Evolutionary conservation across 2,888 invertebrate species (phyloP), one percentile per base, ranked within the genome.

Genomic region (Empis stercorea): DNA sequence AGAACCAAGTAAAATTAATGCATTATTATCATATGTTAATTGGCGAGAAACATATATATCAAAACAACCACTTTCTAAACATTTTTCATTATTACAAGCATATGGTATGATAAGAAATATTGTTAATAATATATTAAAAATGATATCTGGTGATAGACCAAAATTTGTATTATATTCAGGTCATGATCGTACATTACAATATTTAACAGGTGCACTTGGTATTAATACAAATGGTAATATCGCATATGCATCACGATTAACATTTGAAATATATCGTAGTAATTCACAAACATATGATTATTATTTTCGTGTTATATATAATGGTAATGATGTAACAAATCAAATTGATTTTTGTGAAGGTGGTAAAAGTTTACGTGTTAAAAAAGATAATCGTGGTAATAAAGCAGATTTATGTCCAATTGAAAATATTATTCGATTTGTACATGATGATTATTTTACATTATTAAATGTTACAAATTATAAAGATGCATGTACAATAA

Each of bases 171-270:
- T 91, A 0, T 91, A 87, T 62, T 93, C 94, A 0, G 94, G 93
- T 0, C 95, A 95, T 59, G 95, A 95, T 65, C 84, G 87, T 59
- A 94, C 94, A 0, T 61, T 95, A 34, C 86, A 89, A 58, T 87
- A 89, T 53, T 68, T 95, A 34, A 78, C 87, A 2, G 73, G 84
- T 3, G 87, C 91, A 0, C 63, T 95, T 43, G 92, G 93, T 0
- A 73, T 79, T 53, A 56, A 54, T 27, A 62, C 63, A 1, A 60
- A 60, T 38, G 77, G 81, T 13, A 76, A 84, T 52, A 82, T 93
- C 41, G 81, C 84, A 17, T 96, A 92, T 64, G 93, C 91, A 0
- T 82, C 93, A 0, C 73, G 95, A 46, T 73, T 95, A 56, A 78
- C 89, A 3, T 82, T 95, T 55, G 95, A 96, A 68, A 80, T 94